Conservation (phyloP, 1,140 invertebrate genomes). For the Papilio glaucus region DNA sequence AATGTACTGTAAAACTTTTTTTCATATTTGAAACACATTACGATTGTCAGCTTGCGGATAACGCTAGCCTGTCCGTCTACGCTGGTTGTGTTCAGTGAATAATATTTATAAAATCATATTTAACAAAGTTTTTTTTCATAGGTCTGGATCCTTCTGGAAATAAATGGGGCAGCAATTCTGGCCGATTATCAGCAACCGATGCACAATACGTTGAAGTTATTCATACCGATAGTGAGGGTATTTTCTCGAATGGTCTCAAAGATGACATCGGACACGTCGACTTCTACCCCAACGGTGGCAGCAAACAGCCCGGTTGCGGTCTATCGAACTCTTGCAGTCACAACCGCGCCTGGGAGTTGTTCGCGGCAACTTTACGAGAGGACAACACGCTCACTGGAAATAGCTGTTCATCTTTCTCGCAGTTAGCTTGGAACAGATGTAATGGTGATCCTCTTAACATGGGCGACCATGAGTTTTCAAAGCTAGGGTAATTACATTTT, state of each 20-base stretch:
- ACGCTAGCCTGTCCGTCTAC: too few relatives aligned
- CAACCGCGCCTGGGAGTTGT: constrained; percentile 63
- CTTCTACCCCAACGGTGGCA: constrained; percentile 90
- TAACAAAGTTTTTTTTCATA: constrained; percentile 40
- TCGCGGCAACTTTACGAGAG: constrained; percentile 51
- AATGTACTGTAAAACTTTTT: too few relatives aligned
- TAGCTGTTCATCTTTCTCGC: constrained; percentile 45
- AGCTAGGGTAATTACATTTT: constrained; percentile 49
- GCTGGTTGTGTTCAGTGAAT: too few relatives aligned
- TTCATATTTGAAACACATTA: too few relatives aligned
- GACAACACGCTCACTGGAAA: constrained; percentile 45
- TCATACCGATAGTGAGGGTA: constrained; percentile 60
- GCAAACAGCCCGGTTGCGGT: constrained; percentile 88
- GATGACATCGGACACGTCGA: constrained; percentile 84
- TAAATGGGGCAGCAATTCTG: constrained; percentile 49
- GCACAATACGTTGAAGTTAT: constrained; percentile 68
- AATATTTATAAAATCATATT: background rate
- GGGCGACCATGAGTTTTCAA: constrained; percentile 51
- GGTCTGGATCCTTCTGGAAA: constrained; percentile 59
- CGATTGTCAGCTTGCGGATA: too few relatives aligned
- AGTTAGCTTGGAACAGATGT: constrained; percentile 54
- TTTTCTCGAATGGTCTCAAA: constrained; percentile 52
- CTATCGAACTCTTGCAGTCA: constrained; percentile 55
- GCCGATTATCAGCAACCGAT: constrained; percentile 47
- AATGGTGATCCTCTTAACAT: constrained; percentile 44